Conservation (phyloP, 2,888 invertebrate species). For the Melanotus villosus region DNA sequence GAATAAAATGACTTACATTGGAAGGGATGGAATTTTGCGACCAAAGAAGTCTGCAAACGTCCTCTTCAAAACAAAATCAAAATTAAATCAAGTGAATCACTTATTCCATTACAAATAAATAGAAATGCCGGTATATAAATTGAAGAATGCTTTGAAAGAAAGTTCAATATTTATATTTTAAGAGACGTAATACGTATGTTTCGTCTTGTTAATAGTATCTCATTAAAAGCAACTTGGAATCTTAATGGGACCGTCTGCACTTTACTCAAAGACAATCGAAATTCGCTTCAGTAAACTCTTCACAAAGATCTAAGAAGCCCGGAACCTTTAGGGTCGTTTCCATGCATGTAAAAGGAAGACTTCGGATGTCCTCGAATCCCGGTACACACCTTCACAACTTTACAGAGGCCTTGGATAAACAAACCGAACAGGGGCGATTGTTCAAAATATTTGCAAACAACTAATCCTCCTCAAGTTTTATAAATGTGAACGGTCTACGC, state of each 20-base stretch:
- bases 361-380: neutral
- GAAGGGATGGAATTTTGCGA: too few species aligned
- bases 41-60: too few species aligned
- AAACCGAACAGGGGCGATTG: too few species aligned
- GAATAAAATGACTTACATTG: too few species aligned
- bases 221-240: slow-evolving; percentile 5
- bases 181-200: neutral
- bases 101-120: too few species aligned
- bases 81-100: too few species aligned
- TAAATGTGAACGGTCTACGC: too few species aligned
- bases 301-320: neutral
- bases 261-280: slow-evolving; percentile 4
- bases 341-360: neutral
- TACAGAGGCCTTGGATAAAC: too few species aligned
- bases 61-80: too few species aligned
- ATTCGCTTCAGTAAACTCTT: neutral
- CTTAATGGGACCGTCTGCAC: slow-evolving; percentile 4
- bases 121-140: neutral
- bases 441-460: too few species aligned
- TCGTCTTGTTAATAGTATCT: neutral
- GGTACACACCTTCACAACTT: neutral
- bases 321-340: neutral
- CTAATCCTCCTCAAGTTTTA: too few species aligned
- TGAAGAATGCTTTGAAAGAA: neutral
- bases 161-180: neutral